Conservation (phyloP, 1,140 invertebrate genomes). For the Anadara kagoshimensis region DNA sequence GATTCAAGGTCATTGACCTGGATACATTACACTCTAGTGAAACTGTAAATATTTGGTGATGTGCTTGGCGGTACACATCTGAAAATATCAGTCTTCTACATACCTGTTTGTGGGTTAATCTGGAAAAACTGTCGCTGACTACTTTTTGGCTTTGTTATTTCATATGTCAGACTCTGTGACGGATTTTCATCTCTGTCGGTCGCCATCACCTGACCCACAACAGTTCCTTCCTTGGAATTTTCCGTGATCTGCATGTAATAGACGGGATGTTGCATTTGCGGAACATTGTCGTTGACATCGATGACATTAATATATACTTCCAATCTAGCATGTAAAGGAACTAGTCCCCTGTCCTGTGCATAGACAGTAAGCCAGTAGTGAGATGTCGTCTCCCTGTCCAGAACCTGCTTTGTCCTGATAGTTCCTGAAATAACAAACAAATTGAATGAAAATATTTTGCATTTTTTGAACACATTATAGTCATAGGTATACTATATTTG, state of each 20-base stretch:
- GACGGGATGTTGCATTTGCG: slow-evolving; percentile 88
- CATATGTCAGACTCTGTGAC: slow-evolving; percentile 81
- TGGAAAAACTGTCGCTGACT: slow-evolving; percentile 88
- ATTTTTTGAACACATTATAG: too few relatives aligned
- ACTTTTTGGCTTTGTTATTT: slow-evolving; percentile 89
- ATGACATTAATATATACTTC: slow-evolving; percentile 89
- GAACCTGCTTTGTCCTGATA: slow-evolving; percentile 85
- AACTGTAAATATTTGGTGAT: too few relatives aligned
- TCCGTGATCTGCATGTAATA: slow-evolving; percentile 90
- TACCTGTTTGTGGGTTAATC: slow-evolving; percentile 90
- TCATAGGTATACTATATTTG: too few relatives aligned
- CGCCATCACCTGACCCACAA: slow-evolving; percentile 85
- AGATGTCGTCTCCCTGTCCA: slow-evolving; percentile 90
- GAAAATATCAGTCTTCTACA: slow-evolving; percentile 49
- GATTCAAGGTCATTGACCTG: too few relatives aligned
- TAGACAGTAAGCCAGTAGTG: slow-evolving; percentile 96
- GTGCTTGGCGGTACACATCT: too few relatives aligned
- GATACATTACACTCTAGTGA: too few relatives aligned
- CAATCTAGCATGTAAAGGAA: slow-evolving; percentile 82
- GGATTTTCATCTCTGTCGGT: slow-evolving; percentile 85
- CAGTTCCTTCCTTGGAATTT: slow-evolving; percentile 84
- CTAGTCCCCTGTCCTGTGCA: slow-evolving; percentile 91
- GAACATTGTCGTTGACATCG: slow-evolving; percentile 95
- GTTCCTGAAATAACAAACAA: slow-evolving; percentile 81
- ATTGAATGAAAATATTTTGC: too few relatives aligned